phyloP scores from a whole-genome alignment of 2,888 invertebrate species.

The Abscondita cerata region DNA sequence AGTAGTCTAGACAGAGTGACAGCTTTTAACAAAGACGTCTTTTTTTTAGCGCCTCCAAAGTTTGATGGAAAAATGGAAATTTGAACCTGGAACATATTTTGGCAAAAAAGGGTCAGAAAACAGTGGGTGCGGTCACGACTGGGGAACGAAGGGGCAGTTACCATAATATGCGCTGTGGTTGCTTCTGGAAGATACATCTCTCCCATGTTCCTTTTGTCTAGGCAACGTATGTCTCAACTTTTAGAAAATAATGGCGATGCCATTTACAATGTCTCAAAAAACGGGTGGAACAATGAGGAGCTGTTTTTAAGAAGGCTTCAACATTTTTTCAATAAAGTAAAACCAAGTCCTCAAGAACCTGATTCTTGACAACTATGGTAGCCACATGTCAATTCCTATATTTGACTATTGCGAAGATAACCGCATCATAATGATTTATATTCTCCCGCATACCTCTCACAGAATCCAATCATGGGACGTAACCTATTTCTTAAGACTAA shows the following conservation, averaged over 20 bases:
- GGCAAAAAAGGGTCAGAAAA: no score
- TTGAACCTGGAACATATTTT: no score
- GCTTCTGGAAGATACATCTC: no score
- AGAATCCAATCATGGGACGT: background rate
- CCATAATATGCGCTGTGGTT: no score
- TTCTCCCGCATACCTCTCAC: background rate
- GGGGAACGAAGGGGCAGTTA: no score
- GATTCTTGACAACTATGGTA: background rate
- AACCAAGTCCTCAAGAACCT: background rate
- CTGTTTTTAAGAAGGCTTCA: background rate
- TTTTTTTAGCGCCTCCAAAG: no score
- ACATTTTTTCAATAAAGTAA: background rate
- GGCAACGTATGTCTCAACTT: no score
- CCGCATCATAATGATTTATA: background rate
- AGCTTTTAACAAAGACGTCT: no score
- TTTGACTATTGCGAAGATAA: background rate
- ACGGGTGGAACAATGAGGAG: background rate
- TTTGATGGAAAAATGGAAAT: no score
- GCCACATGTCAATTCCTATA: background rate
- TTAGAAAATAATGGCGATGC: slow-evolving; percentile 2
- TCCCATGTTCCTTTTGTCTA: no score
- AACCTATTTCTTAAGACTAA: background rate
- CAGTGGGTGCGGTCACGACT: no score
- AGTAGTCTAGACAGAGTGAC: no score
- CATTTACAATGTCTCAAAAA: background rate